Conservation (phyloP, 2,113 vertebrate genomes). For the Panthera tigris region DNA sequence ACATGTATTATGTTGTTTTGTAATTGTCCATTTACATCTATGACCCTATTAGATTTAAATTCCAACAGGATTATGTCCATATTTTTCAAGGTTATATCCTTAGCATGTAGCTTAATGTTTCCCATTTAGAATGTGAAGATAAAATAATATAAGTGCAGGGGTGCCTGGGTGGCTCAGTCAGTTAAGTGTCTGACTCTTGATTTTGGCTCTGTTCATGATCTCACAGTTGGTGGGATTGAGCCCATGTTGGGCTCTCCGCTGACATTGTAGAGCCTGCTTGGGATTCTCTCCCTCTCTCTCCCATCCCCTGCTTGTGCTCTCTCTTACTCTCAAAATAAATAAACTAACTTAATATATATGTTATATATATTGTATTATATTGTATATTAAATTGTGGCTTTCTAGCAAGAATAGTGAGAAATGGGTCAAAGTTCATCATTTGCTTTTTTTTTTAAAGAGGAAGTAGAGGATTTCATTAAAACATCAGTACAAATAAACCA, state of each 20-base stretch:
- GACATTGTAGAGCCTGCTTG: too few relatives aligned
- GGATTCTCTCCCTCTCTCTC: too few relatives aligned
- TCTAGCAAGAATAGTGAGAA: not conserved
- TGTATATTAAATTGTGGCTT: not conserved
- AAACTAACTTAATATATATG: too few relatives aligned
- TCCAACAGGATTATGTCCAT: not conserved
- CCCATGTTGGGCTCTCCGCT: too few relatives aligned
- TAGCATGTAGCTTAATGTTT: not conserved
- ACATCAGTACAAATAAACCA: not conserved
- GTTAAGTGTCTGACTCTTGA: too few relatives aligned
- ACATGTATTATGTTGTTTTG: not conserved
- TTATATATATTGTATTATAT: too few relatives aligned
- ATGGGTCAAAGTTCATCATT: not conserved
- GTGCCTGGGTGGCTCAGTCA: too few relatives aligned
- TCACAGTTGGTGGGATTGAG: too few relatives aligned
- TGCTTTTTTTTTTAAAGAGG: not conserved
- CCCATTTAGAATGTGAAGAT: not conserved
- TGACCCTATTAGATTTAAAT: not conserved
- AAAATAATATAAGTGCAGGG: not conserved
- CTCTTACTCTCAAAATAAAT: too few relatives aligned
- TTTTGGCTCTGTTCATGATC: too few relatives aligned
- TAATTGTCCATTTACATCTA: not conserved
- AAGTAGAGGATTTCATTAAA: not conserved
- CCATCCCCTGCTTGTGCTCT: too few relatives aligned
- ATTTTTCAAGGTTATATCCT: not conserved